These are phyloP conservation scores for Tapirus terrestris DNA, from an alignment of 2,113 vertebrate genomes.

Conservation along the genomic window DNA sequence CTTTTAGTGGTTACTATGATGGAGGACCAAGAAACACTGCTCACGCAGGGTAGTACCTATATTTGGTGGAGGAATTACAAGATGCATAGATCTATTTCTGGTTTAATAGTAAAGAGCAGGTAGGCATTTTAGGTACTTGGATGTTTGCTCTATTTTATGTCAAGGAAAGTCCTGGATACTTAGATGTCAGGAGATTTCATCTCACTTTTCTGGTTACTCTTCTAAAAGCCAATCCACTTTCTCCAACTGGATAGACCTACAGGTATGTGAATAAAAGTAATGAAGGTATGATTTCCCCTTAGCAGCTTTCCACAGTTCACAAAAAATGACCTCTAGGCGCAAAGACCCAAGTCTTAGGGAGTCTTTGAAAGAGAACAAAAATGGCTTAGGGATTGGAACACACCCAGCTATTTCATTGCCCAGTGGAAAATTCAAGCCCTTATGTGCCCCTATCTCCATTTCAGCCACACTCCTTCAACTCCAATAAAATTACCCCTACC, in stretches of 20 bases:
- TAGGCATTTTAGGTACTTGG: neutral
- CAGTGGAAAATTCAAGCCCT: neutral
- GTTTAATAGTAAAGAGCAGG: neutral
- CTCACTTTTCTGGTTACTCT: neutral
- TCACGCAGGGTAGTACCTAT: rapidly evolving
- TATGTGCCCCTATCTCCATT: rapidly evolving
- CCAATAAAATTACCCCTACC: neutral
- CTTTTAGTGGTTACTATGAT: neutral
- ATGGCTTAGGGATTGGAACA: neutral
- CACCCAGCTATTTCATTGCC: neutral
- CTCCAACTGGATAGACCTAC: neutral
- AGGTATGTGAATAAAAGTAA: neutral
- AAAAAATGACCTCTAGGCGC: neutral
- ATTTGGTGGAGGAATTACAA: neutral
- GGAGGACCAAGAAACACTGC: neutral
- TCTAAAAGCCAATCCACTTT: neutral
- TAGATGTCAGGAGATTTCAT: neutral
- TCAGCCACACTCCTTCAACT: neutral
- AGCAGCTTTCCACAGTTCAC: neutral
- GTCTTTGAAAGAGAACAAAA: neutral
- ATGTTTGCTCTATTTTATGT: neutral
- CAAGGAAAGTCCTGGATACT: neutral
- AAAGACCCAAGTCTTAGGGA: neutral
- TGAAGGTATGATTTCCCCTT: neutral
- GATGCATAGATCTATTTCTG: neutral